A percentile compares a stretch with the other conserved stretches of the same genome.
These are phyloP conservation scores for Dascillus cervinus DNA, from an alignment of 2,888 invertebrate species.

Conservation along the genomic window DNA sequence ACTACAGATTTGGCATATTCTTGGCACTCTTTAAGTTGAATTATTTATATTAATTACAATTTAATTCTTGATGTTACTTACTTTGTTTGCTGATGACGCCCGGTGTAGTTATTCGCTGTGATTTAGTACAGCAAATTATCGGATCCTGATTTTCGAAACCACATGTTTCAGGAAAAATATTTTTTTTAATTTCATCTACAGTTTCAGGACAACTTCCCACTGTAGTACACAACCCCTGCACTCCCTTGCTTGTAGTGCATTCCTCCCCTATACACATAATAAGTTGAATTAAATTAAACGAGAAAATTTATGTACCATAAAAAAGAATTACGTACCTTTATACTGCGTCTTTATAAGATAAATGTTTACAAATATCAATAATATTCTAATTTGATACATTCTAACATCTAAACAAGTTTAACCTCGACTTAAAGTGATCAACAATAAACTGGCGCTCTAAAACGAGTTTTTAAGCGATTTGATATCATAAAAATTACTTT, in stretches of 20 bases:
- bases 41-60: neutral
- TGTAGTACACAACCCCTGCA: constrained; percentile 6
- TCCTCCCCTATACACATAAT: constrained; percentile 5
- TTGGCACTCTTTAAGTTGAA: constrained; percentile 7
- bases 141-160: constrained; percentile 7
- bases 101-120: neutral
- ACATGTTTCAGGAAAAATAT: constrained; percentile 8
- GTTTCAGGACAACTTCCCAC: constrained; percentile 8
- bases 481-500: too few relatives aligned
- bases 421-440: too few relatives aligned
- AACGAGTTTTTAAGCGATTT: too few relatives aligned
- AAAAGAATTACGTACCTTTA: too few relatives aligned
- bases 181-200: constrained; percentile 5
- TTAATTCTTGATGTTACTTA: constrained; percentile 5
- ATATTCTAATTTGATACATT: too few relatives aligned
- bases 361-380: too few relatives aligned
- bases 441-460: too few relatives aligned
- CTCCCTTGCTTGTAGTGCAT: constrained; percentile 1
- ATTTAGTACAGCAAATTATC: constrained; percentile 15
- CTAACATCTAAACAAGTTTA: too few relatives aligned
- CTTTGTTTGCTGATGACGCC: neutral
- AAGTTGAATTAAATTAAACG: too few relatives aligned
- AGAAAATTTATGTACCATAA: too few relatives aligned
- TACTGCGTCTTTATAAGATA: too few relatives aligned
- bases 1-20: constrained; percentile 4